phyloP scores from a whole-genome alignment of 2,797 vertebrate genomes.

The Sebastes trivittatus region DNA sequence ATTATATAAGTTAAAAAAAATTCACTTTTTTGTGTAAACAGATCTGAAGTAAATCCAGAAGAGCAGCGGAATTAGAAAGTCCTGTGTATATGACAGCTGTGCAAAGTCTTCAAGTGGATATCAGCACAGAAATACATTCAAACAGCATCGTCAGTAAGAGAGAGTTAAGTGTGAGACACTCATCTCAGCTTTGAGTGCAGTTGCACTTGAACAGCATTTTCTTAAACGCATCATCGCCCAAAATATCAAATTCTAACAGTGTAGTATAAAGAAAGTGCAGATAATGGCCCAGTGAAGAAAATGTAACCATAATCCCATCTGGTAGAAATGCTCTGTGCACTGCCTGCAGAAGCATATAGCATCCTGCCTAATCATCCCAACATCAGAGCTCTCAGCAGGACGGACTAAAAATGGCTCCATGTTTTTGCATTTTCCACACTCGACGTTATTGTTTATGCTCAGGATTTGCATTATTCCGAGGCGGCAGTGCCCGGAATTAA shows the following conservation, averaged over 20 bases:
- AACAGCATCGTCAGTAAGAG: neutral
- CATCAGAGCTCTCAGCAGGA: slow-evolving; percentile 18
- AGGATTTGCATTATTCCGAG: slow-evolving; percentile 51
- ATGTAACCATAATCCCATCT: slow-evolving; percentile 18
- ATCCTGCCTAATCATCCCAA: neutral
- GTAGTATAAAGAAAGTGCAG: neutral
- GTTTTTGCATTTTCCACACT: slow-evolving; percentile 48
- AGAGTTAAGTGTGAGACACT: neutral
- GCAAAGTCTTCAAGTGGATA: neutral
- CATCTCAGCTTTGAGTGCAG: neutral
- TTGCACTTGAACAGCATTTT: neutral
- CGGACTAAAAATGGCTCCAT: slow-evolving; percentile 4
- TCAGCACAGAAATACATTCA: slow-evolving; percentile 5
- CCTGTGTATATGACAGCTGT: neutral
- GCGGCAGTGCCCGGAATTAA: slow-evolving; percentile 11
- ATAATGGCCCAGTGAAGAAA: neutral
- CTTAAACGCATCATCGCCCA: neutral
- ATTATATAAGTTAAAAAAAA: slow-evolving; percentile 7
- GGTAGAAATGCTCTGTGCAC: neutral
- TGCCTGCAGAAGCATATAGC: neutral
- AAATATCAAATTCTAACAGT: neutral
- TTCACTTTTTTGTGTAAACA: slow-evolving; percentile 37
- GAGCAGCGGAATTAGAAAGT: neutral
- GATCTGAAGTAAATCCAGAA: slow-evolving; percentile 7
- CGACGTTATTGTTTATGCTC: slow-evolving; percentile 10